phyloP scores from a whole-genome alignment of 2,888 invertebrate species.

The Drosophila histrio region DNA sequence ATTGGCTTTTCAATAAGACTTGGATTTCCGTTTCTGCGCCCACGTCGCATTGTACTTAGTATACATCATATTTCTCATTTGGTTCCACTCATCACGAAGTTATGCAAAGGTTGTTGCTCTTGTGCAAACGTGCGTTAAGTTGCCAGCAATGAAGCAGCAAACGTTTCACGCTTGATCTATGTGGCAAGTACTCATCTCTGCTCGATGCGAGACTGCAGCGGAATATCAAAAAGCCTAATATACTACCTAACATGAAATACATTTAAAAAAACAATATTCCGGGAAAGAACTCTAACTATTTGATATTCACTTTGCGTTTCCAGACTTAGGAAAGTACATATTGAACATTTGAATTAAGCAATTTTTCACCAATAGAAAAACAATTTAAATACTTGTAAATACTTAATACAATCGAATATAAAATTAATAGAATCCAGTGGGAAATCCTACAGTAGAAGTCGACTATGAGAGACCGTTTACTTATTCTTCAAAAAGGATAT shows the following conservation, averaged over 20 bases:
- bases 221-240: slow-evolving; percentile 28
- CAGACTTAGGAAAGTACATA: slow-evolving; percentile 17
- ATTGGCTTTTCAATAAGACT: slow-evolving; percentile 38
- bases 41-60: slow-evolving; percentile 26
- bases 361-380: no score
- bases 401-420: no score
- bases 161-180: slow-evolving; percentile 57
- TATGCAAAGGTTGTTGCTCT: slow-evolving; percentile 36
- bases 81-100: neutral
- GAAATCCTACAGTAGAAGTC: no score
- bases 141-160: slow-evolving; percentile 63
- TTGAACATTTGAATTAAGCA: slow-evolving; percentile 1
- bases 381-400: no score
- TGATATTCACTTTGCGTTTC: slow-evolving; percentile 15
- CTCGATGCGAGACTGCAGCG: neutral
- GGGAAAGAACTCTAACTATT: slow-evolving; percentile 5
- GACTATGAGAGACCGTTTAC: no score
- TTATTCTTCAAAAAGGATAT: no score
- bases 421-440: no score
- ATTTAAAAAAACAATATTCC: slow-evolving; percentile 48
- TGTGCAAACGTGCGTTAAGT: slow-evolving; percentile 73
- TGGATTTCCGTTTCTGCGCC: slow-evolving; percentile 37
- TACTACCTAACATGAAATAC: slow-evolving; percentile 25
- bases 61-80: slow-evolving; percentile 42
- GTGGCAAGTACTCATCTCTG: neutral